A percentile compares a stretch with the other conserved stretches of the same genome.
These are phyloP conservation scores for Malthinus seriepunctatus DNA, from an alignment of 2,888 invertebrate genomes.

Conservation along the genomic window DNA sequence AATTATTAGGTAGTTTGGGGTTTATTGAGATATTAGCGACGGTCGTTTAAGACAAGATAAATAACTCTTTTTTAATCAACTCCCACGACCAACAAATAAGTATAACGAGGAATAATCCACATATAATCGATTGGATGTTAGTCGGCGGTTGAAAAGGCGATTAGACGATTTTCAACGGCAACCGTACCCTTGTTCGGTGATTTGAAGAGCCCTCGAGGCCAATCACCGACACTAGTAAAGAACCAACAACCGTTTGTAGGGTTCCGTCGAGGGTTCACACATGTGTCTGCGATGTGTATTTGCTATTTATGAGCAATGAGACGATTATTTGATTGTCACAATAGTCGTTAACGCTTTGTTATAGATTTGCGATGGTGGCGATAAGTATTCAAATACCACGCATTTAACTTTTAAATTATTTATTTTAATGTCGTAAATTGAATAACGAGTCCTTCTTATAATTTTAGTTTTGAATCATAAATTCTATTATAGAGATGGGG, in stretches of 20 bases:
- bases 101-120: conserved; percentile 16
- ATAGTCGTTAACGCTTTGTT: conserved; percentile 35
- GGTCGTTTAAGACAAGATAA: conserved; percentile 10
- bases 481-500: too few relatives aligned
- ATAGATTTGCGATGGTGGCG: conserved; percentile 18
- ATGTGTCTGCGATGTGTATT: conserved; percentile 37
- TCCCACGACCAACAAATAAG: too few relatives aligned
- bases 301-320: conserved; percentile 28
- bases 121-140: conserved; percentile 22
- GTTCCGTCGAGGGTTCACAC: conserved; percentile 39
- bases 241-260: conserved; percentile 36
- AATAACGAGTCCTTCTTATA: neutral
- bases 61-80: conserved; percentile 12
- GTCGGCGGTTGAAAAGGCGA: conserved; percentile 27
- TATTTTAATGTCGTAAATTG: too few relatives aligned
- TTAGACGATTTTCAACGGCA: conserved; percentile 33
- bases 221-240: conserved; percentile 35
- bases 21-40: conserved; percentile 10
- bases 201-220: conserved; percentile 40
- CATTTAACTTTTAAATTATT: neutral
- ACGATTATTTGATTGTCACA: conserved; percentile 42
- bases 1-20: neutral
- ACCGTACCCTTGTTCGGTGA: conserved; percentile 29
- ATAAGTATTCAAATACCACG: conserved; percentile 13
- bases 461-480: neutral